Evolutionary conservation across 1,140 invertebrate species (phyloP), one percentile per base, ranked within the genome.

Genomic region (Drosophila littoralis): DNA sequence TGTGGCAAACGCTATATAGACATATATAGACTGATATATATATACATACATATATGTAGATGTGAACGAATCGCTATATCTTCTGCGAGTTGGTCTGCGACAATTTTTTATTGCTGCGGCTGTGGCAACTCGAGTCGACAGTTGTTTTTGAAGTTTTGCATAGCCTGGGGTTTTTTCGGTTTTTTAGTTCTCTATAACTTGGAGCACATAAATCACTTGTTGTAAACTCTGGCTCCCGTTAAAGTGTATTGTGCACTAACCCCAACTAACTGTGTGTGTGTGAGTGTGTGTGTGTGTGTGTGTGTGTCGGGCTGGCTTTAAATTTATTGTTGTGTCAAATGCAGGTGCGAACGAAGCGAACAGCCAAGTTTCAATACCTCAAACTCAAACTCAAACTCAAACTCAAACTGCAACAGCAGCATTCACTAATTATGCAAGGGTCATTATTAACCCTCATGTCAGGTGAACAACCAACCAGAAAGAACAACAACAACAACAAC

Each of bases 281-380:
- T 66, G 6, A 40, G 28, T 64, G 46, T 77, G 58, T 64, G 46
- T 59, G 46, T 63, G 8, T 46, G 50, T 58, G 63, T 36, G 33
- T 43, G 9, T 45, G n/a, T 17, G 69, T 75, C 75, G 76, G 75
- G 17, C 63, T 85, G 81, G 69, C 64, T 76, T 85, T 66, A 85
- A 85, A 85, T 85, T 85, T 88, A 85, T 88, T 72, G 60, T 82
- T 88, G 59, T 86, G 82, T 86, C 82, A 86, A 83, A 67, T 83
- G 75, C 82, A 86, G 79, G 74, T 66, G 79, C 71, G 64, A 52
- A 76, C 67, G 46, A 66, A 40, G 58, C 28, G 48, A 48, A 73
- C 15, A 33, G 33, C 6, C 50, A 13, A 69, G 46, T 54, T 82
- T 73, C 66, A 64, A 51, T 71, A 48, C 15, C 59, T 35, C 33